Percentiles rank a stretch among this genome's conserved stretches.
Evolutionary conservation across 2,113 vertebrate species (phyloP).

Genomic region (Myiagra hebetior): DNA sequence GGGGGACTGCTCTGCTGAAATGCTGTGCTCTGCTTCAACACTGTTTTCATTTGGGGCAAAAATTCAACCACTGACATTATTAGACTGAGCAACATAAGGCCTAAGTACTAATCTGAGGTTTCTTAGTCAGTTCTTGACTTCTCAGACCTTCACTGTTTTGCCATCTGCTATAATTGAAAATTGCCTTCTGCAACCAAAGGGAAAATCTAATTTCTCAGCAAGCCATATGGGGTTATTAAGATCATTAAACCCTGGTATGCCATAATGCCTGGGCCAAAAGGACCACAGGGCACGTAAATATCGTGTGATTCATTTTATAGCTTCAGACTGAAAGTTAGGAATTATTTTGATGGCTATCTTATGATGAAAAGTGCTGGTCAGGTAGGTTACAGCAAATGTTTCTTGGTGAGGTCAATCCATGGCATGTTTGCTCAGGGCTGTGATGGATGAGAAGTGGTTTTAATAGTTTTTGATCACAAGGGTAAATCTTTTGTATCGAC

Average conservation of each 20-base stretch:
- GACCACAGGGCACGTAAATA: slow-evolving; percentile 39
- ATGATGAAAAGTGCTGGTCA: slow-evolving; percentile 42
- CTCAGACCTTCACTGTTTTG: slow-evolving; percentile 63
- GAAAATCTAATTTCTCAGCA: slow-evolving; percentile 65
- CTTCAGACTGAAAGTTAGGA: slow-evolving; percentile 11
- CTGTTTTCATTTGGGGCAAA: neutral
- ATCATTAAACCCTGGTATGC: slow-evolving; percentile 60
- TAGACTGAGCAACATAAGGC: slow-evolving; percentile 21
- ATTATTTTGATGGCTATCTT: slow-evolving; percentile 33
- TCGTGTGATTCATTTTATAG: slow-evolving; percentile 42
- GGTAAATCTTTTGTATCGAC: neutral
- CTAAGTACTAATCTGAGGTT: slow-evolving; percentile 47
- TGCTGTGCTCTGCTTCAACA: neutral
- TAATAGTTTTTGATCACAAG: slow-evolving; percentile 2
- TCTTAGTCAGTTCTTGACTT: slow-evolving; percentile 53
- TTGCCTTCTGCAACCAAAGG: slow-evolving; percentile 57
- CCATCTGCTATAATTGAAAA: slow-evolving; percentile 67
- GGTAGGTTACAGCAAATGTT: neutral
- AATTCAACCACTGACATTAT: neutral
- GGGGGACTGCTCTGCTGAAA: neutral
- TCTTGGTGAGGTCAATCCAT: neutral
- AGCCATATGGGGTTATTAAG: slow-evolving; percentile 67
- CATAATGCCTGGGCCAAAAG: slow-evolving; percentile 38
- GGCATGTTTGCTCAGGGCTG: neutral
- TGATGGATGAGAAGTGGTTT: slow-evolving; percentile 1